Percentiles rank a stretch among this genome's conserved stretches.
phyloP scores from a whole-genome alignment of 1,140 invertebrate species.

The Heliconius eleuchia region DNA sequence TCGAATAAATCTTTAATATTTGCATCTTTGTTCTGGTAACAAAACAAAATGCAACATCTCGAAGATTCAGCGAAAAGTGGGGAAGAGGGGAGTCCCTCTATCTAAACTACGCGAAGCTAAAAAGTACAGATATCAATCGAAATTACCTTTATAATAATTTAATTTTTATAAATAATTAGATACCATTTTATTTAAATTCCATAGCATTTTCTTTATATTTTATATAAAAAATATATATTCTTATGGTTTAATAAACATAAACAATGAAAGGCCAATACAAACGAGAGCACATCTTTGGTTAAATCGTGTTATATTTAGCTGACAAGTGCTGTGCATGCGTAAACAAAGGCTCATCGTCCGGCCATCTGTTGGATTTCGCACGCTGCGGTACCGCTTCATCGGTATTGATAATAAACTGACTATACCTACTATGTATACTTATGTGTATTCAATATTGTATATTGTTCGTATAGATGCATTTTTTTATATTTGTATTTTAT shows the following conservation, averaged over 20 bases:
- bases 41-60: not conserved
- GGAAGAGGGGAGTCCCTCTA: not conserved
- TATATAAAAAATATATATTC: not conserved
- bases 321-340: slow-evolving; percentile 25
- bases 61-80: not conserved
- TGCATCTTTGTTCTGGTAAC: not conserved
- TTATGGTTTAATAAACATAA: not conserved
- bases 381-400: slow-evolving; percentile 4
- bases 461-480: too few species aligned
- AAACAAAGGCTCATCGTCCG: slow-evolving; percentile 23
- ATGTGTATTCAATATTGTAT: not conserved
- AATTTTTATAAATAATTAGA: too few species aligned
- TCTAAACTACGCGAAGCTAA: not conserved
- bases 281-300: slow-evolving; percentile 24
- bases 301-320: slow-evolving; percentile 25
- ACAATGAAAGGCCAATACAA: not conserved
- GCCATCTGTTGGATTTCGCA: slow-evolving; percentile 28
- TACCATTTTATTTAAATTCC: too few species aligned
- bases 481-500: too few species aligned
- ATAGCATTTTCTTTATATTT: not conserved
- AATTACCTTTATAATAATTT: too few species aligned
- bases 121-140: not conserved
- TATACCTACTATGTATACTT: not conserved
- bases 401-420: slow-evolving; percentile 9
- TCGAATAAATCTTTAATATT: not conserved